Evolutionary conservation across 2,888 invertebrate species (phyloP).

Genomic region (Argyresthia albistria): DNA sequence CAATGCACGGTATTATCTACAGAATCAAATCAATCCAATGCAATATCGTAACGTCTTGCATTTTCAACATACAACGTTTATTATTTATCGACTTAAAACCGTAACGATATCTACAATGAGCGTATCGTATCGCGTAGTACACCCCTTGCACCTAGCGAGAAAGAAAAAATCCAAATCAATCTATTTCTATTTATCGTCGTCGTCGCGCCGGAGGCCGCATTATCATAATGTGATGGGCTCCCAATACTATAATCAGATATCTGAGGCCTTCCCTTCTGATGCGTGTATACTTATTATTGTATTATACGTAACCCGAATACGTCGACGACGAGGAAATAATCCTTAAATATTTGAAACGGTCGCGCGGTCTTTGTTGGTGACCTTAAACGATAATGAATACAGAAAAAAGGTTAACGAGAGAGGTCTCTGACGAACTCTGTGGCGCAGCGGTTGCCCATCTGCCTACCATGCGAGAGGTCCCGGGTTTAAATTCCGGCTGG

Average conservation of each 20-base stretch:
- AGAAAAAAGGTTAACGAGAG: too few relatives aligned
- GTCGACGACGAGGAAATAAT: not conserved
- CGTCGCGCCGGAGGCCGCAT: conserved; percentile 32
- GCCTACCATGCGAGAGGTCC: too few relatives aligned
- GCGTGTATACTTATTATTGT: not conserved
- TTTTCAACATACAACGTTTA: too few relatives aligned
- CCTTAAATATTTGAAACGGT: too few relatives aligned
- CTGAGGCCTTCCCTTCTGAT: conserved; percentile 16
- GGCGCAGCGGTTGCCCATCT: too few relatives aligned
- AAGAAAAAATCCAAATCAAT: conserved; percentile 55
- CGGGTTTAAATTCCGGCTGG: too few relatives aligned
- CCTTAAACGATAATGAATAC: too few relatives aligned
- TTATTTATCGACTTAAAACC: not conserved
- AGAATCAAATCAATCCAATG: too few relatives aligned
- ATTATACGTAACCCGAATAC: not conserved
- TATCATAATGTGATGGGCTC: conserved; percentile 57
- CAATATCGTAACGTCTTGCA: too few relatives aligned
- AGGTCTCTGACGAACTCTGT: too few relatives aligned
- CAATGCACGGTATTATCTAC: too few relatives aligned
- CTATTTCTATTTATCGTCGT: conserved; percentile 54
- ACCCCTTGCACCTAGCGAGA: conserved; percentile 12
- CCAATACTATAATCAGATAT: conserved; percentile 59
- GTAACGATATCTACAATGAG: not conserved
- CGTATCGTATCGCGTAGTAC: not conserved
- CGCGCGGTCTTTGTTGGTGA: too few relatives aligned